Conservation (phyloP, 2,888 invertebrate species). For the Drosophila austrosaltans region DNA sequence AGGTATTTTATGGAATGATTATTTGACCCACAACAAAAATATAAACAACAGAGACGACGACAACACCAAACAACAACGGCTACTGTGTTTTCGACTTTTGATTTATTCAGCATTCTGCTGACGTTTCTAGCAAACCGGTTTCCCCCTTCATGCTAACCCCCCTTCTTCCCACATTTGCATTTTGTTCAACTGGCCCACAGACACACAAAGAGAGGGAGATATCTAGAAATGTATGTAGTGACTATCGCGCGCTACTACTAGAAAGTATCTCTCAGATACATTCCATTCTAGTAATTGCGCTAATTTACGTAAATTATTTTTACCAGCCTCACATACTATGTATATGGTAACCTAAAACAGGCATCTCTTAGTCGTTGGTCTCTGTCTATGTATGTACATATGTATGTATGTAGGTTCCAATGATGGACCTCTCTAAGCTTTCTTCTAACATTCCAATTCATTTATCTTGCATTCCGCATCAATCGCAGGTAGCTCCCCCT, state of each 20-base stretch:
- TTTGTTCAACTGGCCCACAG: conserved; percentile 19
- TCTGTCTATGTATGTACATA: no score
- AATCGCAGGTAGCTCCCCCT: conserved; percentile 12
- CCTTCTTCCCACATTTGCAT: background rate
- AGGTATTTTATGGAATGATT: conserved; percentile 28
- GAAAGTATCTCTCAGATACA: conserved; percentile 59
- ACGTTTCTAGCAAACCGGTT: conserved; percentile 43
- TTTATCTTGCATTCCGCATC: conserved; percentile 9
- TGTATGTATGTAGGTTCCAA: conserved; percentile 53
- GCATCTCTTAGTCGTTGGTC: conserved; percentile 20
- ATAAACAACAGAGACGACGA: conserved; percentile 8
- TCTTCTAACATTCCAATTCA: conserved; percentile 11
- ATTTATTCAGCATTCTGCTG: conserved; percentile 19
- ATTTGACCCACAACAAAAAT: conserved; percentile 8
- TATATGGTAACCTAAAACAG: background rate
- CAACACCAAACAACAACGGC: conserved; percentile 16
- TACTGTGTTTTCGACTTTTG: conserved; percentile 18
- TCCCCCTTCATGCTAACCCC: background rate
- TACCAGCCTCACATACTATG: conserved; percentile 32
- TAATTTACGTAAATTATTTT: conserved; percentile 68
- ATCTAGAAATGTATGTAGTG: background rate
- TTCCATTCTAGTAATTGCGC: conserved; percentile 60
- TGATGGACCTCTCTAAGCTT: conserved; percentile 40
- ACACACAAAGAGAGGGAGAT: background rate
- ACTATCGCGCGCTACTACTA: conserved; percentile 38